Evolutionary conservation across 2,113 vertebrate species (phyloP), one percentile per base, ranked within the genome.

Genomic region (Colius striatus): DNA sequence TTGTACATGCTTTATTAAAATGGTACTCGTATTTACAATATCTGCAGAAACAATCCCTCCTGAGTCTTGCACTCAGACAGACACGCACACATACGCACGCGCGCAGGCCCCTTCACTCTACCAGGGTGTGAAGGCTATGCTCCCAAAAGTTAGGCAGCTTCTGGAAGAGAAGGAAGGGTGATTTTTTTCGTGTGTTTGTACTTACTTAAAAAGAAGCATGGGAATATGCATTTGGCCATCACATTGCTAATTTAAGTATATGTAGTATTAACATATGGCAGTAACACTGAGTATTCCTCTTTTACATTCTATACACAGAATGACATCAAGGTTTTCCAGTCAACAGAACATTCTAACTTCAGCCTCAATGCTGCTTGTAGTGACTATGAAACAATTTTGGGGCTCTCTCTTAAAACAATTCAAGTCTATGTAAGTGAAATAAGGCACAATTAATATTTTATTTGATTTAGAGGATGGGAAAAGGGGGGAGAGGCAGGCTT

Each of bases 1-100:
- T 98, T 98, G 98, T 98, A 99, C 99, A 99, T 99, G 99, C 99
- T 99, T 99, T 98, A 99, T 99, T 99, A 99, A 99, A 99, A 99
- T 95, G 98, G 98, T 98, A 98, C 88, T 97, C 96, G 11, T 99
- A 99, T 99, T 99, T 99, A 99, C 99, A 99, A 90, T 98, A 98
- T 98, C 98, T 98, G 98, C 98, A 98, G 97, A 98, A 98, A 97
- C 89, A 96, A 96, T 97, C 97, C 97, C 95, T 98, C 97, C 94
- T 92, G 73, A 96, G 84, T 97, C 87, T 96, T 96, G 92, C 97
- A 96, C 96, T 97, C 98, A 96, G 87, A 97, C 97, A 97, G 68
- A 92, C 96, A 94, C 92, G 38, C 97, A 94, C 96, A 97, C 92
- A 94, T 85, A 96, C 85, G 97, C 93, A 94, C 90, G 94, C 95